Evolutionary conservation across 2,113 vertebrate species (phyloP).

Genomic region (Ptilonorhynchus violaceus): DNA sequence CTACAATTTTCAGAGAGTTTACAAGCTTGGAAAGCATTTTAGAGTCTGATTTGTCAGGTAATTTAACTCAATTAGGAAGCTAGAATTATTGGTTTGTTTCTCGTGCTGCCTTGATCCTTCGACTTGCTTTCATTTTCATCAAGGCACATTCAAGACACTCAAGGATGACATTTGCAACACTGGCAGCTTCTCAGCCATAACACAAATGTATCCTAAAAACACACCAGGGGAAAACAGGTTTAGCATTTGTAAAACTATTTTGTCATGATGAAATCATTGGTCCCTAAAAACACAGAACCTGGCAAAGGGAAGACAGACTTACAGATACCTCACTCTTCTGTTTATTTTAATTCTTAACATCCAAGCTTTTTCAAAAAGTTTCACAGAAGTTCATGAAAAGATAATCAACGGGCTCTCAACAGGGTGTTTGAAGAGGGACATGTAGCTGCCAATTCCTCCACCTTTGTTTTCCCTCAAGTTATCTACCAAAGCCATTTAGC

Average conservation of each 20-base stretch:
- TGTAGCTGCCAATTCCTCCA: not conserved
- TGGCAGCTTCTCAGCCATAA: not conserved
- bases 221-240: not conserved
- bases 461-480: not conserved
- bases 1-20: not conserved
- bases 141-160: not conserved
- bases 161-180: not conserved
- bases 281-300: not conserved
- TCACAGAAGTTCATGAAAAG: not conserved
- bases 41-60: not conserved
- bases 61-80: not conserved
- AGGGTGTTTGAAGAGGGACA: not conserved
- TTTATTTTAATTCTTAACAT: not conserved
- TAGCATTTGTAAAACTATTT: not conserved
- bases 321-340: not conserved
- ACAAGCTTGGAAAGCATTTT: not conserved
- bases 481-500: not conserved
- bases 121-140: not conserved
- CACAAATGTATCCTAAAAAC: not conserved
- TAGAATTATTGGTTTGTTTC: not conserved
- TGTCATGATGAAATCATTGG: not conserved
- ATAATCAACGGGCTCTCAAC: not conserved
- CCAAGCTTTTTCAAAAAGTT: not conserved
- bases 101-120: not conserved
- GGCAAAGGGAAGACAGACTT: not conserved